phyloP scores from a whole-genome alignment of 2,888 invertebrate species.

The Cheilosia vulpina region DNA sequence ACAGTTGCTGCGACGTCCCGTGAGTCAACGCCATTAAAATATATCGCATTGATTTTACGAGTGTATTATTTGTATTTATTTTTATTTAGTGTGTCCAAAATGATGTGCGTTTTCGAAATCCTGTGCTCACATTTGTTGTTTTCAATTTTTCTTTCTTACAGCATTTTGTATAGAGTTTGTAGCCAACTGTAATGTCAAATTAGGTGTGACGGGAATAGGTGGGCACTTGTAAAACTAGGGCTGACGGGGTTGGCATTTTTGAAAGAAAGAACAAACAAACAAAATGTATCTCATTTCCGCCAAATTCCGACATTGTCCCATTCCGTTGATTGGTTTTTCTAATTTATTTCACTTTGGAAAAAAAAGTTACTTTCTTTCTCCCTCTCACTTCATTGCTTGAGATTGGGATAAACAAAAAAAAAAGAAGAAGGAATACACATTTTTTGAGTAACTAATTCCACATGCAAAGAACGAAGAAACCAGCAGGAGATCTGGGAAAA shows the following conservation, averaged over 20 bases:
- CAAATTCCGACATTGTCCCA: constrained; percentile 1
- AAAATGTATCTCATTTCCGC: background rate
- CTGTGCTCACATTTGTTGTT: constrained; percentile 46
- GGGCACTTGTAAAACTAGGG: background rate
- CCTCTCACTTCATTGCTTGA: background rate
- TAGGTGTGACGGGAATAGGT: constrained; percentile 21
- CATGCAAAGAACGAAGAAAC: constrained; percentile 57
- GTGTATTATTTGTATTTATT: constrained; percentile 15
- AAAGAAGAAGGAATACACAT: constrained; percentile 13
- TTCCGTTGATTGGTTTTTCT: constrained; percentile 7
- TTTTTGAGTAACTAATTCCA: constrained; percentile 39
- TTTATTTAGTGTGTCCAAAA: constrained; percentile 48
- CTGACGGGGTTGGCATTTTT: background rate
- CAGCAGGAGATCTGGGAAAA: constrained; percentile 66
- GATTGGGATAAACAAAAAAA: background rate
- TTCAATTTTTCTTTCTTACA: constrained; percentile 21
- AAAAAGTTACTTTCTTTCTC: background rate
- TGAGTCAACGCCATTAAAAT: constrained; percentile 70
- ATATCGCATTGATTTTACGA: constrained; percentile 54
- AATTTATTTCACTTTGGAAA: background rate
- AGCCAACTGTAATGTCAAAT: constrained; percentile 46
- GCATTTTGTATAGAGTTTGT: constrained; percentile 30
- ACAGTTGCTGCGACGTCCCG: constrained; percentile 65
- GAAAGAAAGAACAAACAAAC: background rate
- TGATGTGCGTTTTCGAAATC: constrained; percentile 51